Conservation (phyloP, 2,888 invertebrate genomes). For the Ichneumon xanthorius region DNA sequence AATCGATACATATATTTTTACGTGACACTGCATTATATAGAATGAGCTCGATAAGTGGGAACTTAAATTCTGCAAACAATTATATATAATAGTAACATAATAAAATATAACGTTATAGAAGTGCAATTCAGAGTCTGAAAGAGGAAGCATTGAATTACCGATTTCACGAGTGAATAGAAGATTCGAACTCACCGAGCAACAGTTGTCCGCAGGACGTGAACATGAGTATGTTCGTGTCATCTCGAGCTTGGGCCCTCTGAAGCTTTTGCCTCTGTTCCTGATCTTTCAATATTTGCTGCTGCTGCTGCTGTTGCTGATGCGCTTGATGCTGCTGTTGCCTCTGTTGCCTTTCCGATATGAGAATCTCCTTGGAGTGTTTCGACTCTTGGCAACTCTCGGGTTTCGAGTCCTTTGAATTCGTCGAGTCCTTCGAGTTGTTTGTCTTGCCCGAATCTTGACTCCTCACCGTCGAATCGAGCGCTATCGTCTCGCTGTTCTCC, state of each 20-base stretch:
- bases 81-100: too few relatives aligned
- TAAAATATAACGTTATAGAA: neutral
- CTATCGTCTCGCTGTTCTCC: constrained; percentile 75
- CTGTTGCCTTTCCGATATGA: constrained; percentile 78
- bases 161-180: constrained; percentile 1
- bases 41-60: too few relatives aligned
- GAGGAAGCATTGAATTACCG: neutral
- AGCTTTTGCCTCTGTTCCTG: constrained; percentile 64
- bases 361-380: constrained; percentile 82
- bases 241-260: constrained; percentile 70
- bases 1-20: too few relatives aligned
- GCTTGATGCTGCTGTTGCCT: constrained; percentile 74
- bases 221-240: constrained; percentile 81
- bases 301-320: constrained; percentile 61
- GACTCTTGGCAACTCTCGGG: constrained; percentile 81
- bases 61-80: too few relatives aligned
- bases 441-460: constrained; percentile 80
- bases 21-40: too few relatives aligned
- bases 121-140: neutral
- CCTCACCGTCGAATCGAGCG: constrained; percentile 81
- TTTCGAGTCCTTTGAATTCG: constrained; percentile 78
- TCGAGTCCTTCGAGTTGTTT: constrained; percentile 79
- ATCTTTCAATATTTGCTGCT: constrained; percentile 60
- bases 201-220: constrained; percentile 83
- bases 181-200: constrained; percentile 75